These are phyloP conservation scores for Phoebastria nigripes DNA, from an alignment of 2,797 vertebrate species.

Conservation along the genomic window DNA sequence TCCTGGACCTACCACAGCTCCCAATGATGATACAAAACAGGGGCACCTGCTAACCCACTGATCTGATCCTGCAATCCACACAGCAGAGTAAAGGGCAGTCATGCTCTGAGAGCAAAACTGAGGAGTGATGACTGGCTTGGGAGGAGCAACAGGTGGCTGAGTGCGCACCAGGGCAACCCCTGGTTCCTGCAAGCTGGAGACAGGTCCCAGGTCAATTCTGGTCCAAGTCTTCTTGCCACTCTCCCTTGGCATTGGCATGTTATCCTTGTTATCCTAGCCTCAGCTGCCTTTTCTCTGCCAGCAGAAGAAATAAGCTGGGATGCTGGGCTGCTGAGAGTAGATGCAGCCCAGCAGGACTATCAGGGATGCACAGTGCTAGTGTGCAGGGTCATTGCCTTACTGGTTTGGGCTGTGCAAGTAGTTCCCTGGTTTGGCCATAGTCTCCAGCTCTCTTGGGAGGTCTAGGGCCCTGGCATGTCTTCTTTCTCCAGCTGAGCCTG, in stretches of 20 bases:
- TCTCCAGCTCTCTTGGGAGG: neutral
- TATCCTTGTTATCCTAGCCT: neutral
- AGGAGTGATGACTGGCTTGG: neutral
- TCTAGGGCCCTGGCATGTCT: too few relatives aligned
- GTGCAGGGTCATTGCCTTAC: neutral
- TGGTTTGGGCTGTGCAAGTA: neutral
- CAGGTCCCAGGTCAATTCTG: neutral
- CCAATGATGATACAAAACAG: neutral
- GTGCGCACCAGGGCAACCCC: neutral
- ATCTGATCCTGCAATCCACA: neutral
- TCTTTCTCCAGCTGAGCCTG: neutral
- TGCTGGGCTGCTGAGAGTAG: neutral
- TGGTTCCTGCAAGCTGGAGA: neutral
- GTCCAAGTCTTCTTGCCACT: too few relatives aligned
- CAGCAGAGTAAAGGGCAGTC: neutral
- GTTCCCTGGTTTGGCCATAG: neutral
- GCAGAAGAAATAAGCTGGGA: neutral
- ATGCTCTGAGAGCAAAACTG: neutral
- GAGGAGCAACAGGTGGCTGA: neutral
- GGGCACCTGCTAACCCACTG: neutral
- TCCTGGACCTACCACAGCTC: neutral
- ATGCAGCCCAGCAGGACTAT: neutral
- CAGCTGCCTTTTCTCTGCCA: neutral
- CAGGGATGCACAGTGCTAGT: neutral
- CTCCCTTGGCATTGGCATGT: neutral